phyloP scores from a whole-genome alignment of 2,888 invertebrate species.

The Synergus umbraculus region DNA sequence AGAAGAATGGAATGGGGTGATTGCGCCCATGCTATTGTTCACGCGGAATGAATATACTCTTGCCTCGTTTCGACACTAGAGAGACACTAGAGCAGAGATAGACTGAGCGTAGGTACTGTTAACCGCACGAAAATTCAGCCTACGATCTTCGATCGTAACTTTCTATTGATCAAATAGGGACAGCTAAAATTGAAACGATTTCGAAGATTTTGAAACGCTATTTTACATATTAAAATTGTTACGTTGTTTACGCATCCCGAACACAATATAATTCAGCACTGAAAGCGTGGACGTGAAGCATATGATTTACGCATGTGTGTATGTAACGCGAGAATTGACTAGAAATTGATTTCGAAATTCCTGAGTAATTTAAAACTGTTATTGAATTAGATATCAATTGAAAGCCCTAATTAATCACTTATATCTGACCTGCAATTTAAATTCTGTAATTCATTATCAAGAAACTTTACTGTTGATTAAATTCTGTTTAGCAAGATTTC shows the following conservation, averaged over 20 bases:
- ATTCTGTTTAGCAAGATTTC: not conserved
- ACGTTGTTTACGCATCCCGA: too few species aligned
- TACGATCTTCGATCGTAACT: too few species aligned
- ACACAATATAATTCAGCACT: too few species aligned
- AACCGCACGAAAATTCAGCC: slow-evolving; percentile 51
- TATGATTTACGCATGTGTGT: not conserved
- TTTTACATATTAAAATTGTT: too few species aligned
- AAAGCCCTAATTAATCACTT: too few species aligned
- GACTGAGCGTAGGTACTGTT: slow-evolving; percentile 48
- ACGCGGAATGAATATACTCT: slow-evolving; percentile 50
- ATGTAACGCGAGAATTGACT: not conserved
- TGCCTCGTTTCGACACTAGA: slow-evolving; percentile 44
- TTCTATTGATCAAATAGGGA: too few species aligned
- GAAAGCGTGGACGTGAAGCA: not conserved
- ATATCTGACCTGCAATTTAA: not conserved
- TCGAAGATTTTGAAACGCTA: too few species aligned
- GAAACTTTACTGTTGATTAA: not conserved
- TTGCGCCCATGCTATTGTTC: slow-evolving; percentile 53
- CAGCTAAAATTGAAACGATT: too few species aligned
- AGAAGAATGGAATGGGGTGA: slow-evolving; percentile 52
- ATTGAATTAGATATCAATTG: too few species aligned
- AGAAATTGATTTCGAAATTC: not conserved
- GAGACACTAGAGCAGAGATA: too few species aligned
- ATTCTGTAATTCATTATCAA: not conserved
- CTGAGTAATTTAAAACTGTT: not conserved